Evolutionary conservation across 2,797 vertebrate genomes (phyloP).

Genomic region (Neosilurus mollespiculum): DNA sequence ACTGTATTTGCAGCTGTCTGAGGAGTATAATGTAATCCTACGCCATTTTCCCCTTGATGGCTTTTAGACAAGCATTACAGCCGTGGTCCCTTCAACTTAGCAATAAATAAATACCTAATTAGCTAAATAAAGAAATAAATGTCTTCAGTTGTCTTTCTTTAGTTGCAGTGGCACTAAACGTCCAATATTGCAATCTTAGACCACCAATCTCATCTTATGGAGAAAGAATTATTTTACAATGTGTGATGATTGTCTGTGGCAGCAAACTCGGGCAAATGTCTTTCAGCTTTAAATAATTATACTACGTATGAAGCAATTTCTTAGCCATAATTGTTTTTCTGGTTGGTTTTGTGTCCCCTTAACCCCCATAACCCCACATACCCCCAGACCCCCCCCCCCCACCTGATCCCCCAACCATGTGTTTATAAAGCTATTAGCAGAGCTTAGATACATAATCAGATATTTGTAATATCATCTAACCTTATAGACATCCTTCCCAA

Average conservation of each 20-base stretch:
- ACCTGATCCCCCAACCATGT: no score
- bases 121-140: no score
- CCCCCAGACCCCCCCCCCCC: no score
- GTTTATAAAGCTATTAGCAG: neutral
- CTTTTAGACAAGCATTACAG: neutral
- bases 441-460: neutral
- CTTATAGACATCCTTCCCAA: neutral
- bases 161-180: neutral
- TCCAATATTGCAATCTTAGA: neutral
- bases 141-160: neutral
- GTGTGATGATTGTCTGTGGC: neutral
- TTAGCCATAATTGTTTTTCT: neutral
- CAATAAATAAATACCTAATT: no score
- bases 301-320: neutral
- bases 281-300: neutral
- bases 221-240: neutral
- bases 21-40: neutral
- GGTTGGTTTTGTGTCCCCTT: neutral
- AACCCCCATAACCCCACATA: no score
- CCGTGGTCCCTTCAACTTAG: neutral
- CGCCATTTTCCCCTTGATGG: neutral
- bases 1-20: neutral
- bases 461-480: neutral
- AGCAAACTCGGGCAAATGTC: neutral
- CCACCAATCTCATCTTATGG: neutral